A percentile compares a stretch with the other conserved stretches of the same genome.
Conservation (phyloP, 2,888 invertebrate species). For the Stegana nigrithorax region DNA sequence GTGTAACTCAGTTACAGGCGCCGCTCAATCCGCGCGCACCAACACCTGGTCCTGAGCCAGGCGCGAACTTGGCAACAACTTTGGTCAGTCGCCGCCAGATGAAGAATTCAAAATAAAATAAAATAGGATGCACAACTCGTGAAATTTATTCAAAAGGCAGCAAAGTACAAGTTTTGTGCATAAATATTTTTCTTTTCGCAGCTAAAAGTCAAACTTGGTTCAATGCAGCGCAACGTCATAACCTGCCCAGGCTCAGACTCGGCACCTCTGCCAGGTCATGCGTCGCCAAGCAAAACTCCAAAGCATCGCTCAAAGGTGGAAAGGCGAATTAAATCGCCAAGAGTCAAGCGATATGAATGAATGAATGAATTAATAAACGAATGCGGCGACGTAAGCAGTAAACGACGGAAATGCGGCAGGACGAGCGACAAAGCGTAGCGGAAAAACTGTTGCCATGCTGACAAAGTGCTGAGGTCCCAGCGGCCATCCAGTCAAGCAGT, state of each 20-base stretch:
- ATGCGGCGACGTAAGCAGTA: conserved; percentile 23
- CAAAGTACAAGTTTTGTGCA: conserved; percentile 21
- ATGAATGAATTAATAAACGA: conserved; percentile 54
- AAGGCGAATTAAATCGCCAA: conserved; percentile 55
- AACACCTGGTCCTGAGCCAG: background rate
- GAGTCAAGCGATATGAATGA: conserved; percentile 42
- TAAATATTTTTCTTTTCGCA: conserved; percentile 25
- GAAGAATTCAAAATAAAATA: background rate
- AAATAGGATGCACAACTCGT: background rate
- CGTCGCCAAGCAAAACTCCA: too few species aligned
- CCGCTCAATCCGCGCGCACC: background rate
- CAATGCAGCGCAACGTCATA: too few species aligned
- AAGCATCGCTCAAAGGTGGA: conserved; percentile 29
- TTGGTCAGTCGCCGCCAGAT: background rate
- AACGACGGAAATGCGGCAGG: conserved; percentile 1
- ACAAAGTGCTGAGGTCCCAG: too few species aligned
- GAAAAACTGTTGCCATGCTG: background rate
- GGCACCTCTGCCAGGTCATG: too few species aligned
- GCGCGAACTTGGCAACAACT: background rate
- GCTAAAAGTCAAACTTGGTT: conserved; percentile 10
- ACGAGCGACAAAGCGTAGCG: conserved; percentile 2
- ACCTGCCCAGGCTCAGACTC: too few species aligned
- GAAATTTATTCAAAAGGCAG: conserved; percentile 24
- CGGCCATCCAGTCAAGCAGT: background rate
- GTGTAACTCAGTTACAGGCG: background rate